Base-by-base conservation (phyloP, 2,113 vertebrate genomes). In the Forbesichthys papilliferus region DNA sequence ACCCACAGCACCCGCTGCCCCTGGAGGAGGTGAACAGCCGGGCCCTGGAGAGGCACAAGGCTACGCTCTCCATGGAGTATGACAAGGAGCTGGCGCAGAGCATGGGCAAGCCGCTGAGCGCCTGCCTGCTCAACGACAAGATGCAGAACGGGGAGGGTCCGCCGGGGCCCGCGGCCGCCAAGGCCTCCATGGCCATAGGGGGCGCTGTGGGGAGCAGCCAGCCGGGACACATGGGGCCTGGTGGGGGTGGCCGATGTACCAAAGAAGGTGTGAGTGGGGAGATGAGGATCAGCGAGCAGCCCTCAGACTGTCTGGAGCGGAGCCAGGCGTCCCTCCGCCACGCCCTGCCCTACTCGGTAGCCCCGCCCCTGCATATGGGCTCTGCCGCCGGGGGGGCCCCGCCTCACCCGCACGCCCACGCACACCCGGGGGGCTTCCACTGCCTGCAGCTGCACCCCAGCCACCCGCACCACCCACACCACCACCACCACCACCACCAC, bases 51-150 rank as follows among this genome's bases (percentile, higher is more conserved):
- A 91, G 95, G 71, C 96, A 96, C 84, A 95, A 95, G 79, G 87
- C 89, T 13, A 89, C 90, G 14, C 88, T 95, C 58, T 79, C 94
- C 0, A 84, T 95, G 89, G 91, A 94, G 80, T 96, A 96, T 88
- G 94, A 92, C 88, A 95, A 95, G 62, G 96, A 95, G 18, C 89
- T 92, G 60, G 14, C 88, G 0, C 86, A 87, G 33, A 83, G 73
- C n/a, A 88, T 95, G 76, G 91, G 88, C 1, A 96, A 96, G 71
- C 93, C 95, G 67, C 92, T 96, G 69, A 90, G 95, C 74, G 95
- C 96, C 77, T 98, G 97, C 80, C 90, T 96, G 78, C 93, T 96
- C 84, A 96, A 94, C 61, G 89, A 94, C 84, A 98, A 98, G 89
- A 93, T 95, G 77, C 92, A 95, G 83, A 95, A 95, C 0, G 93